Percentiles rank a stretch among this genome's conserved stretches.
Conservation (phyloP, 2,797 vertebrate species). For the Antennarius maculatus region DNA sequence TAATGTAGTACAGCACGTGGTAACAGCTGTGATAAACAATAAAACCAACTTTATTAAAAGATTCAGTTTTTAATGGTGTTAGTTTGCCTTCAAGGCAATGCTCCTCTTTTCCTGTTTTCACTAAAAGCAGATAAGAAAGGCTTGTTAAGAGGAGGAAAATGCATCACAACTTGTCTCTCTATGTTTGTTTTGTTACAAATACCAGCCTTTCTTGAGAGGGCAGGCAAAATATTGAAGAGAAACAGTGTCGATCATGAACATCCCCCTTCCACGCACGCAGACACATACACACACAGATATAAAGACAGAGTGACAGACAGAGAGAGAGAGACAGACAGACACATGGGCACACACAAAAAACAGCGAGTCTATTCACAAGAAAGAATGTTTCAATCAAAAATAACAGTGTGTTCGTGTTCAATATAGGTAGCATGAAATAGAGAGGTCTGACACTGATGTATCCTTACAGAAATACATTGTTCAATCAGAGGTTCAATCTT, state of each 20-base stretch:
- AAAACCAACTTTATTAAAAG: constrained; percentile 30
- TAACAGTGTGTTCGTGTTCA: constrained; percentile 56
- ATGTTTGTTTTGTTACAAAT: constrained; percentile 18
- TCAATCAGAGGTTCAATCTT: constrained; percentile 78
- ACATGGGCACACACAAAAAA: constrained; percentile 35
- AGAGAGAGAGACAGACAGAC: no score
- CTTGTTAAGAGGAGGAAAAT: constrained; percentile 7
- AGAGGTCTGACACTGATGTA: constrained; percentile 79
- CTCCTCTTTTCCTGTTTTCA: constrained; percentile 14
- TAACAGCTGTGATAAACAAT: constrained; percentile 44
- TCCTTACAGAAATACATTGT: constrained; percentile 80
- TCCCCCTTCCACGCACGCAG: not conserved
- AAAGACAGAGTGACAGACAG: no score
- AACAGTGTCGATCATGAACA: constrained; percentile 30
- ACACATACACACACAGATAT: constrained; percentile 37
- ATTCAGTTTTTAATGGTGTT: constrained; percentile 11
- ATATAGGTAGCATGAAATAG: constrained; percentile 59
- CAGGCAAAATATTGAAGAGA: constrained; percentile 37
- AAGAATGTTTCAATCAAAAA: constrained; percentile 73
- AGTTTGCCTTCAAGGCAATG: constrained; percentile 27
- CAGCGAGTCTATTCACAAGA: constrained; percentile 53
- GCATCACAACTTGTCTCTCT: constrained; percentile 3
- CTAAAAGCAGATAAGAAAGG: constrained; percentile 9
- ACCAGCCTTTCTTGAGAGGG: constrained; percentile 23
- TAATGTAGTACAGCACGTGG: constrained; percentile 51